phyloP scores from a whole-genome alignment of 2,113 vertebrate species.

The Eurystomus gularis region DNA sequence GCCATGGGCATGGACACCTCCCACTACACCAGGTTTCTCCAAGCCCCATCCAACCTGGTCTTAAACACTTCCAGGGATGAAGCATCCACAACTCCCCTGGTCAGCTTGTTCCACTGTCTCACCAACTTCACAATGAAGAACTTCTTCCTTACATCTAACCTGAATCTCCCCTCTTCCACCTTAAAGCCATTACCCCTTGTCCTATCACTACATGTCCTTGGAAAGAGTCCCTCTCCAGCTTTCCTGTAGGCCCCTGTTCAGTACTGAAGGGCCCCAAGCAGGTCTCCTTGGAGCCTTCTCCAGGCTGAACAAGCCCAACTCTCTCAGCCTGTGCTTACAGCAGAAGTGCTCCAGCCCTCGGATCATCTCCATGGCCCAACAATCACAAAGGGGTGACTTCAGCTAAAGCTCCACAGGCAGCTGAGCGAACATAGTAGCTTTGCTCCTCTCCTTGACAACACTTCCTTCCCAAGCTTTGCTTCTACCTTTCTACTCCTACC shows the following conservation, averaged over 20 bases:
- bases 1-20: not conserved
- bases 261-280: not conserved
- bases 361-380: not conserved
- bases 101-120: not conserved
- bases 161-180: not conserved
- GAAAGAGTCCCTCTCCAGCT: not conserved
- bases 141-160: not conserved
- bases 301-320: not conserved
- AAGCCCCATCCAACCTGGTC: not conserved
- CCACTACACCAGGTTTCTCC: not conserved
- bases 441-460: not conserved
- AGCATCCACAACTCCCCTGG: not conserved
- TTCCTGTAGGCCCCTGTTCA: not conserved
- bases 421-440: fast-evolving
- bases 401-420: not conserved
- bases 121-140: not conserved
- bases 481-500: not conserved
- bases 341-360: not conserved
- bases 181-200: not conserved
- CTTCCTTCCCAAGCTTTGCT: not conserved
- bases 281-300: not conserved
- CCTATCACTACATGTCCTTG: not conserved
- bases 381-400: not conserved
- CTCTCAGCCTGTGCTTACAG: not conserved
- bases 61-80: not conserved